Evolutionary conservation across 2,888 invertebrate genomes (phyloP).

Genomic region (Cataglyphis cursor): DNA sequence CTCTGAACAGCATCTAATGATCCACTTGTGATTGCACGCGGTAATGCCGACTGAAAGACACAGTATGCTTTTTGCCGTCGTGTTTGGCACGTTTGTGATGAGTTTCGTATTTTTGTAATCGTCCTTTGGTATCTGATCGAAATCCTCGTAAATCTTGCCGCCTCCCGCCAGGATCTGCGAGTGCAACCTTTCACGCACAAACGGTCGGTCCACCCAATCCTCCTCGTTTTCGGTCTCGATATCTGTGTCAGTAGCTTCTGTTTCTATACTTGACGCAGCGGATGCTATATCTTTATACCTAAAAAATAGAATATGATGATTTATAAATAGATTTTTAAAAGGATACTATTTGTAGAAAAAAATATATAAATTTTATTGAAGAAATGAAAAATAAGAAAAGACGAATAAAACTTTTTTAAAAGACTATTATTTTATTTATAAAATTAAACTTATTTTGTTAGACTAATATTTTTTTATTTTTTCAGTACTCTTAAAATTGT

Average conservation of each 20-base stretch:
- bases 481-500: neutral
- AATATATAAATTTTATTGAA: neutral
- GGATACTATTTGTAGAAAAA: neutral
- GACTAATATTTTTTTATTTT: neutral
- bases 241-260: constrained; percentile 86
- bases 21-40: constrained; percentile 91
- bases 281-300: neutral
- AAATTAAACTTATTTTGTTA: neutral
- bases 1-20: constrained; percentile 89
- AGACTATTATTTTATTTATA: neutral
- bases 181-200: constrained; percentile 88
- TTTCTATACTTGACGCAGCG: neutral
- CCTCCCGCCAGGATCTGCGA: constrained; percentile 90
- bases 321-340: neutral
- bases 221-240: constrained; percentile 88
- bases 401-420: neutral
- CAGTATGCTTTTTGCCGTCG: constrained; percentile 92
- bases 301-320: neutral
- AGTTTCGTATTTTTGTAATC: constrained; percentile 88
- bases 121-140: constrained; percentile 88
- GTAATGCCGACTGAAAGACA: constrained; percentile 91
- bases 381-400: neutral
- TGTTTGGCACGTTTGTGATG: constrained; percentile 91
- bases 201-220: constrained; percentile 87
- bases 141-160: constrained; percentile 89